Evolutionary conservation across 2,113 vertebrate genomes (phyloP).

Genomic region (Gymnarchus niloticus): DNA sequence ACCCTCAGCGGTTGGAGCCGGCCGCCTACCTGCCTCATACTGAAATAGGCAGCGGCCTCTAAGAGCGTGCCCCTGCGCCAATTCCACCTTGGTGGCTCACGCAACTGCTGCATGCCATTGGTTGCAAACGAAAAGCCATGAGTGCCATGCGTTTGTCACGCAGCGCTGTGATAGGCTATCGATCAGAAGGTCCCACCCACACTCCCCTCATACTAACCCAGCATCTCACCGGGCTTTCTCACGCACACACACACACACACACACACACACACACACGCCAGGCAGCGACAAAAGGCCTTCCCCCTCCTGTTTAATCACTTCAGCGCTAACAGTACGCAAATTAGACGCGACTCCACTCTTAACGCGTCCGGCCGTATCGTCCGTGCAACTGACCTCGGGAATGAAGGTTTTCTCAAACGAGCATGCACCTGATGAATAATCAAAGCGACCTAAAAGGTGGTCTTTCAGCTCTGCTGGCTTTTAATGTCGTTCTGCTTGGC

Average conservation of each 20-base stretch:
- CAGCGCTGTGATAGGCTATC: background rate
- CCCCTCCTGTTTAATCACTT: background rate
- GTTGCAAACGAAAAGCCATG: background rate
- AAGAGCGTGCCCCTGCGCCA: conserved; percentile 58
- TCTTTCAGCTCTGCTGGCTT: background rate
- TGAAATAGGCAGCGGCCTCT: conserved; percentile 66
- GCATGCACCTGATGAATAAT: background rate
- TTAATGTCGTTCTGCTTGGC: background rate
- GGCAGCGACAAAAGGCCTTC: background rate
- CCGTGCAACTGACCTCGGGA: background rate
- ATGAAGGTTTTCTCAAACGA: too few species aligned
- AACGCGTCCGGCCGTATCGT: background rate
- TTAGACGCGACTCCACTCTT: background rate
- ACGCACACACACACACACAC: conserved; percentile 10
- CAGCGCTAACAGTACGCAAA: background rate
- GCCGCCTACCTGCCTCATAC: conserved; percentile 68
- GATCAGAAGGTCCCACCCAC: conserved; percentile 1
- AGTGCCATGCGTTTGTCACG: background rate
- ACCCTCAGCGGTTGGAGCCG: conserved; percentile 69
- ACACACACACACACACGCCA: background rate
- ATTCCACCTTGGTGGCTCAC: conserved; percentile 52
- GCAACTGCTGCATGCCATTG: conserved; percentile 29
- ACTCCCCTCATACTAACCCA: background rate
- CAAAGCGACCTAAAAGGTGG: background rate
- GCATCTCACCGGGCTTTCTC: conserved; percentile 9